Percentiles rank a stretch among this genome's conserved stretches.
These are phyloP conservation scores for Pelecanoides urinatrix DNA, from an alignment of 2,113 vertebrate genomes.

Conservation along the genomic window DNA sequence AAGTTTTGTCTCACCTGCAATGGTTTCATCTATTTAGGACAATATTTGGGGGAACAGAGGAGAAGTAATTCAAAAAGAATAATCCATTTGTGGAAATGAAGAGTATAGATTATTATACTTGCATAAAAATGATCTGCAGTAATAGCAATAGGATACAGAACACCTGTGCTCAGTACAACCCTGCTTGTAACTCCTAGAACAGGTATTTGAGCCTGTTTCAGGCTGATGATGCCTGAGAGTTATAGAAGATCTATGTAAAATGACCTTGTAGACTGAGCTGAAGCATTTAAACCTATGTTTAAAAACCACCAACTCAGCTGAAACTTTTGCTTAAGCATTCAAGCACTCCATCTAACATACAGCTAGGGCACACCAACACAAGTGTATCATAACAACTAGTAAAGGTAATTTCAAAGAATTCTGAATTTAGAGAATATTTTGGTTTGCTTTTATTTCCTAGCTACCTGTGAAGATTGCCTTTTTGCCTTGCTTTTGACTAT, in stretches of 20 bases:
- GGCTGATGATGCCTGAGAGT: not conserved
- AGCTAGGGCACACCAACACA: not conserved
- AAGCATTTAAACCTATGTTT: not conserved
- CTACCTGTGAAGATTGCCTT: not conserved
- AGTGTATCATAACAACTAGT: not conserved
- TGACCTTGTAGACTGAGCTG: not conserved
- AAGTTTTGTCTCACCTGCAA: not conserved
- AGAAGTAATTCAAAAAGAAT: not conserved
- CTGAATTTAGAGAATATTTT: not conserved
- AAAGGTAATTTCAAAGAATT: not conserved
- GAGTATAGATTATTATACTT: not conserved
- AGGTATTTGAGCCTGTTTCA: not conserved
- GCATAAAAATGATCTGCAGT: not conserved
- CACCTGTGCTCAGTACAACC: not conserved
- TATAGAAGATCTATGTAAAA: not conserved
- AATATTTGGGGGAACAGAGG: not conserved
- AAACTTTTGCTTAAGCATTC: not conserved
- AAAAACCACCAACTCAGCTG: not conserved
- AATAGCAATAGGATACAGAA: not conserved
- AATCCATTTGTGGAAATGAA: not conserved
- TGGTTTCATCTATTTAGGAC: not conserved
- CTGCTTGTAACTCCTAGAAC: not conserved
- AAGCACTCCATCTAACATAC: not conserved
- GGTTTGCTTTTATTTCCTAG: slow-evolving; percentile 8
- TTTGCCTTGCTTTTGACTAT: not conserved